Base-by-base conservation (phyloP, 2,797 vertebrate genomes). In the Urosaurus nigricauda region DNA sequence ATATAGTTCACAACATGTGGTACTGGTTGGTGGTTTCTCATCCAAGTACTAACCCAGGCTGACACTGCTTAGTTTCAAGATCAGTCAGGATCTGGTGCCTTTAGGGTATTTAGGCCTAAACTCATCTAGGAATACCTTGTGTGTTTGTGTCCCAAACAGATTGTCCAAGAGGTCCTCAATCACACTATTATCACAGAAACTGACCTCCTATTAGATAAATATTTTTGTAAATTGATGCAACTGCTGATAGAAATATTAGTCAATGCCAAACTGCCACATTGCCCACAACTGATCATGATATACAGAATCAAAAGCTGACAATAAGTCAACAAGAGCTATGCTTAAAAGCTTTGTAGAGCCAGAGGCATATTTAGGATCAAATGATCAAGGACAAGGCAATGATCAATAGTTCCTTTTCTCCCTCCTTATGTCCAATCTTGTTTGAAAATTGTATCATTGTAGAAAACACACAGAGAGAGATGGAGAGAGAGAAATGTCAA, bases 391-490 rank as follows among this genome's bases (percentile, higher is more conserved):
- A 58, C 78, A 73, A 73, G 78, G 13, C n/a, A 58, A 81, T 58
- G 78, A 87, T 80, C 86, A 87, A 81, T 80, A 58, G n/a, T 43
- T 47, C 14, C 12, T 43, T 71, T 68, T 68, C 65, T 51, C 21
- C 35, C 9, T 43, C 35, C 53, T 58, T 43, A 58, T 17, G 37
- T 40, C 63, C 51, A 87, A 40, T 65, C 43, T 63, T 51, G 29
- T 86, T 79, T 87, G 63, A 87, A 70, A n/a, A 70, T 73, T 87
- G 47, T 73, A 16, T 0, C 63, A 86, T 90, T 86, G 21, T 65
- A 85, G 51, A 37, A 51, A 85, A 2, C 43, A 78, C 0, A 0
- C 0, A 6, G 5, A 24, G 19, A 26, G 19, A 53, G 7, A 53
- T 12, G 24, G 19, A 65, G 21, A 65, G n/a, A n/a, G n/a, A n/a